These are phyloP conservation scores for Shinisaurus crocodilurus DNA, from an alignment of 2,113 vertebrate genomes.

Conservation along the genomic window DNA sequence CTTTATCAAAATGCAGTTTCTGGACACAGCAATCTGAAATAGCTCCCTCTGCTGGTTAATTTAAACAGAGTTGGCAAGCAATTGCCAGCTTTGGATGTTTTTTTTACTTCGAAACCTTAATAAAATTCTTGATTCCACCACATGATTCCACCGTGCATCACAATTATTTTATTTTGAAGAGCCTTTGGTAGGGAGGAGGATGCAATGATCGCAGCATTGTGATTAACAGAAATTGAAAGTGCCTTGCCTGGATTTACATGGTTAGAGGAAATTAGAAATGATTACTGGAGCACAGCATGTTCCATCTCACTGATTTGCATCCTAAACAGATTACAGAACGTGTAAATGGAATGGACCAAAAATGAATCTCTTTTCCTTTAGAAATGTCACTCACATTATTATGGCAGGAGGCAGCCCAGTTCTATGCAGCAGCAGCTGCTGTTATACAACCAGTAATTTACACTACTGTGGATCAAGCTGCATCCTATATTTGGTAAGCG, in stretches of 20 bases:
- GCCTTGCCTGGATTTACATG: background rate
- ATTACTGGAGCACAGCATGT: background rate
- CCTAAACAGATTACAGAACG: background rate
- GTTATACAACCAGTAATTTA: background rate
- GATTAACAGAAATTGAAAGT: background rate
- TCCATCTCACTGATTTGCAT: background rate
- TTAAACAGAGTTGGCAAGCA: background rate
- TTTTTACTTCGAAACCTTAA: background rate
- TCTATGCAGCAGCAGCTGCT: background rate
- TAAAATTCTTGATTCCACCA: background rate
- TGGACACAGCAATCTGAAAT: background rate
- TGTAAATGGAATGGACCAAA: background rate
- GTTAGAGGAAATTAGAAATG: background rate
- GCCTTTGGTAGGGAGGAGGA: background rate
- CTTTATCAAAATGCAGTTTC: background rate
- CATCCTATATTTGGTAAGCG: background rate
- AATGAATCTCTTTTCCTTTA: slow-evolving; percentile 29
- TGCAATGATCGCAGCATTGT: background rate
- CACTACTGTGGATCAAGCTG: background rate
- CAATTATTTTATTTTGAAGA: background rate
- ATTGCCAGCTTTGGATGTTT: background rate
- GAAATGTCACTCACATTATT: background rate
- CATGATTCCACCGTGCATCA: background rate
- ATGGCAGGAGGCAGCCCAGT: background rate
- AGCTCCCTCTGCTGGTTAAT: background rate